Evolutionary conservation across 2,888 invertebrate genomes (phyloP).

Genomic region (Macrostomum cliftonense): DNA sequence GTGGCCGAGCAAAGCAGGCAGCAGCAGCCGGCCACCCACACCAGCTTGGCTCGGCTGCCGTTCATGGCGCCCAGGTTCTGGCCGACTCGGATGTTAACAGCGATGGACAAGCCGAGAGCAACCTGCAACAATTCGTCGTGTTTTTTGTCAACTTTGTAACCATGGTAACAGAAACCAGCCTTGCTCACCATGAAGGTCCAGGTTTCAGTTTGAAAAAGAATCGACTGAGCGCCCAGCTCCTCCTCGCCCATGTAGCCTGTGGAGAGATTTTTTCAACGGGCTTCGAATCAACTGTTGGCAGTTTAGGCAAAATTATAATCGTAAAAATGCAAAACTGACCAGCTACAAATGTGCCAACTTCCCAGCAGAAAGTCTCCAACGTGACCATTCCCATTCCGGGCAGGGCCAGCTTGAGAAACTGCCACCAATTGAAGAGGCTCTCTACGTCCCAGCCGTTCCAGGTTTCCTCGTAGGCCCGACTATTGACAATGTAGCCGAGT

Average conservation of each 20-base stretch:
- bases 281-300: too few relatives aligned
- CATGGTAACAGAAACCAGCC: too few relatives aligned
- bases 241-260: slow-evolving; percentile 1
- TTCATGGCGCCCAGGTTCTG: too few relatives aligned
- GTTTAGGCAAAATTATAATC: too few relatives aligned
- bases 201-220: slow-evolving; percentile 9
- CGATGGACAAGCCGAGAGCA: too few relatives aligned
- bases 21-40: too few relatives aligned
- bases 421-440: slow-evolving; percentile 9
- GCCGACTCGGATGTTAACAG: too few relatives aligned
- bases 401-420: slow-evolving; percentile 7
- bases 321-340: not conserved
- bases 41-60: too few relatives aligned
- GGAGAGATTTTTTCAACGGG: too few relatives aligned
- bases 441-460: slow-evolving; percentile 8
- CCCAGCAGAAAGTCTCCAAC: slow-evolving; percentile 8
- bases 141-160: too few relatives aligned
- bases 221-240: slow-evolving; percentile 7
- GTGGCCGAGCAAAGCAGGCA: too few relatives aligned
- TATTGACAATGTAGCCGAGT: not conserved
- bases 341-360: slow-evolving; percentile 10
- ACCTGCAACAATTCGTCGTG: too few relatives aligned
- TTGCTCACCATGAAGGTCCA: slow-evolving; percentile 8
- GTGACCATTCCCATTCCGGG: slow-evolving; percentile 8
- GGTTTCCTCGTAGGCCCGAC: not conserved